Evolutionary conservation across 2,888 invertebrate genomes (phyloP), one percentile per base, ranked within the genome.

Genomic region (Hypolimnas misippus): DNA sequence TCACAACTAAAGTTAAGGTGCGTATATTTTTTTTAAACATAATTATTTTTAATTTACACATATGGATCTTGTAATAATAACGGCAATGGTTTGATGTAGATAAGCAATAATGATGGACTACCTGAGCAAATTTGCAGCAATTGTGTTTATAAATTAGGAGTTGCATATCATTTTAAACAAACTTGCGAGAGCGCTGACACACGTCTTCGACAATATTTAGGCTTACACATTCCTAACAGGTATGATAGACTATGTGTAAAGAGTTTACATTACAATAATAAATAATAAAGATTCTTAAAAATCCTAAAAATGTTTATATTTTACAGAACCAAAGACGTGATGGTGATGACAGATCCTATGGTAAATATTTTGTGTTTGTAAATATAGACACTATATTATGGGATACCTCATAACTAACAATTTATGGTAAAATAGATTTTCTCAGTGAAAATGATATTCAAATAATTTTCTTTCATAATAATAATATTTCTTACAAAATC

Each of bases 101-200:
- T 89, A 53, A 81, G 78, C 46, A 84, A 88, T 82, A 87, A 91
- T 65, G 94, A 94, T 82, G 94, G 94, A 3, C 71, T 94, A 38
- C 94, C 94, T 0, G 91, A 93, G 31, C 93, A 93, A 62, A 93
- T 94, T 71, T 94, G 94, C 68, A 93, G 94, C 67, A 94, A 94
- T 70, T 94, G 94, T 72, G 89, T 94, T 6, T 94, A 94, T 66
- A 92, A 94, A 56, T 73, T 94, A 21, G 94, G 94, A 4, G 92
- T 94, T 29, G 93, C 94, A 0, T 94, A 94, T 74, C 94, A 94
- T 71, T 94, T 94, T 66, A 94, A 94, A 72, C 94, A 94, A 69
- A 93, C 94, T 19, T 93, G 93, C 73, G 94, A 94, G 75, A 94
- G 93, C 71, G 93, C 93, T 0, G 94, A 94, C 71, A 77, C 93